phyloP scores from a whole-genome alignment of 2,113 vertebrate species.

The Indri indri region DNA sequence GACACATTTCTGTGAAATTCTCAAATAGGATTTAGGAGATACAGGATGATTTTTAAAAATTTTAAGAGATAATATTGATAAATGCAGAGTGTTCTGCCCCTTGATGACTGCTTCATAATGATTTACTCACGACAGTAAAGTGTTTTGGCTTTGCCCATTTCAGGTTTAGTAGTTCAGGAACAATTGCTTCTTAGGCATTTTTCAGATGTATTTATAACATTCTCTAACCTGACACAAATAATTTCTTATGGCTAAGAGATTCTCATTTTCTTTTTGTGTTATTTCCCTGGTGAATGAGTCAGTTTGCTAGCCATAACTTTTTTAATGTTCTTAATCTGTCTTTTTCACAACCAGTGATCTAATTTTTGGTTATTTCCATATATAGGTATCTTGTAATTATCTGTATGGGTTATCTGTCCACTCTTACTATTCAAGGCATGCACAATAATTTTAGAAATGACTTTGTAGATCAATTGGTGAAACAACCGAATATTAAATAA shows the following conservation, averaged over 20 bases:
- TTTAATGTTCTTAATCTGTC: not conserved
- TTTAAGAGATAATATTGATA: not conserved
- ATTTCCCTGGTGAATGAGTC: constrained; percentile 14
- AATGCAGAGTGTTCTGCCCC: not conserved
- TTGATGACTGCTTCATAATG: not conserved
- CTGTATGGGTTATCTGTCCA: not conserved
- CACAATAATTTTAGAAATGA: constrained; percentile 17
- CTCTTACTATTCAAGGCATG: not conserved
- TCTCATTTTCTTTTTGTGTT: constrained; percentile 7
- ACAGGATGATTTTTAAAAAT: not conserved
- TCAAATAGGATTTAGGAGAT: not conserved
- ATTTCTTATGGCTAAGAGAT: not conserved
- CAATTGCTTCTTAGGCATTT: constrained; percentile 3
- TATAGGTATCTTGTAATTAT: constrained; percentile 1
- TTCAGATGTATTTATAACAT: not conserved
- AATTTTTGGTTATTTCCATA: constrained; percentile 24
- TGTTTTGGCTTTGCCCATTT: constrained; percentile 20
- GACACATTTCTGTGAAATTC: not conserved
- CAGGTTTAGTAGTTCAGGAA: constrained; percentile 1
- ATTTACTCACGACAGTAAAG: not conserved
- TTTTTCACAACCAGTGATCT: not conserved
- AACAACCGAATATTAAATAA: not conserved
- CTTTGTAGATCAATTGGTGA: not conserved
- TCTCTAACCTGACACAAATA: not conserved
- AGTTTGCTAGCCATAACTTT: not conserved